These are phyloP conservation scores for Fulica atra DNA, from an alignment of 2,113 vertebrate species.

Conservation along the genomic window DNA sequence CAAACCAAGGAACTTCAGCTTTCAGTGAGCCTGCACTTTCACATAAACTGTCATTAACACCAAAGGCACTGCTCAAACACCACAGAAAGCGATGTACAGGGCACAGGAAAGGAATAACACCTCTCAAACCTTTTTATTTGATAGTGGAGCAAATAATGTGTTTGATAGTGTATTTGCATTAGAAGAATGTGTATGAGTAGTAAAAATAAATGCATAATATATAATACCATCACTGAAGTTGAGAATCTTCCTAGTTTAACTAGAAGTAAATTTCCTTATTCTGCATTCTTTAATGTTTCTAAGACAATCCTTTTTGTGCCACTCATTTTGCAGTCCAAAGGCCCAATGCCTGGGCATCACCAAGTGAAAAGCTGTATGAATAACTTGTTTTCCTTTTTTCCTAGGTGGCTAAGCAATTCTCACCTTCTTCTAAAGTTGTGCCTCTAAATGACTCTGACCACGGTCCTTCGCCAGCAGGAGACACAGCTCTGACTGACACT, in stretches of 20 bases:
- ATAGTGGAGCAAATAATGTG: neutral
- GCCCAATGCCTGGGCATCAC: neutral
- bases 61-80: neutral
- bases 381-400: neutral
- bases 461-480: constrained; percentile 71
- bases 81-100: neutral
- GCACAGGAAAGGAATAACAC: neutral
- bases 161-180: neutral
- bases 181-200: neutral
- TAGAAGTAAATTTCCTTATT: neutral
- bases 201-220: neutral
- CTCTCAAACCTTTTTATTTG: neutral
- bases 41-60: neutral
- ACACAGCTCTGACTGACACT: constrained; percentile 73
- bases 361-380: neutral
- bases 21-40: neutral
- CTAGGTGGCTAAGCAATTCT: constrained; percentile 23
- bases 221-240: neutral
- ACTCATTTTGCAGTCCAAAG: neutral
- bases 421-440: constrained; percentile 76
- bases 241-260: neutral
- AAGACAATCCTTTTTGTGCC: neutral
- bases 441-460: constrained; percentile 71
- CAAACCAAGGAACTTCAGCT: neutral
- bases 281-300: neutral